Conservation (phyloP, 1,140 invertebrate genomes). For the Drosophila pseudoobscura region DNA sequence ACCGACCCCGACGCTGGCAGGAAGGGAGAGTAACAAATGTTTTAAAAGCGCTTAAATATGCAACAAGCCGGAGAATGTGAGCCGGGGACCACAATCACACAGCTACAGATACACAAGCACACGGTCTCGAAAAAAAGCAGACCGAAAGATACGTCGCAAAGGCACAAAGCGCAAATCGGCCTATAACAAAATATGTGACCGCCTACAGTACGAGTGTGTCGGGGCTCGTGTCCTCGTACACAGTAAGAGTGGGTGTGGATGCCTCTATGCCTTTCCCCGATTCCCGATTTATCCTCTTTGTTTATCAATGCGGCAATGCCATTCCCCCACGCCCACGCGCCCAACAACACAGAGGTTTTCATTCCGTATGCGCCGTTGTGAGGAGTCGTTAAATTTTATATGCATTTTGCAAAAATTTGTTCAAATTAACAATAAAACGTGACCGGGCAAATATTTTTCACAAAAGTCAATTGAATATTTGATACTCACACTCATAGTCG, state of each 20-base stretch:
- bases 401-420: conserved; percentile 73
- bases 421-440: conserved; percentile 80
- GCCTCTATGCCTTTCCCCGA: background rate
- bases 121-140: background rate
- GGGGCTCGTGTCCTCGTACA: conserved; percentile 8
- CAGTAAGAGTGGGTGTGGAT: background rate
- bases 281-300: background rate
- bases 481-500: conserved; percentile 12
- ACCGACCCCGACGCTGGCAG: background rate
- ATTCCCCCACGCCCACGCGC: background rate
- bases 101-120: background rate
- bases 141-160: conserved; percentile 38
- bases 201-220: conserved; percentile 22
- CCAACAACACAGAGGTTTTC: conserved; percentile 35
- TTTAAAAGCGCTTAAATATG: conserved; percentile 77
- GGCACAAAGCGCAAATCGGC: conserved; percentile 60
- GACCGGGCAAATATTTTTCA: conserved; percentile 71
- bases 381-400: conserved; percentile 71
- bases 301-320: conserved; percentile 8
- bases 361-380: conserved; percentile 42
- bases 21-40: conserved; percentile 58
- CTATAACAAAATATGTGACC: conserved; percentile 72
- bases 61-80: conserved; percentile 61
- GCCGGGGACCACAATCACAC: conserved; percentile 10
- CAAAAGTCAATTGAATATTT: conserved; percentile 61